Evolutionary conservation across 2,797 vertebrate species (phyloP).

Genomic region (Darevskia mixta): DNA sequence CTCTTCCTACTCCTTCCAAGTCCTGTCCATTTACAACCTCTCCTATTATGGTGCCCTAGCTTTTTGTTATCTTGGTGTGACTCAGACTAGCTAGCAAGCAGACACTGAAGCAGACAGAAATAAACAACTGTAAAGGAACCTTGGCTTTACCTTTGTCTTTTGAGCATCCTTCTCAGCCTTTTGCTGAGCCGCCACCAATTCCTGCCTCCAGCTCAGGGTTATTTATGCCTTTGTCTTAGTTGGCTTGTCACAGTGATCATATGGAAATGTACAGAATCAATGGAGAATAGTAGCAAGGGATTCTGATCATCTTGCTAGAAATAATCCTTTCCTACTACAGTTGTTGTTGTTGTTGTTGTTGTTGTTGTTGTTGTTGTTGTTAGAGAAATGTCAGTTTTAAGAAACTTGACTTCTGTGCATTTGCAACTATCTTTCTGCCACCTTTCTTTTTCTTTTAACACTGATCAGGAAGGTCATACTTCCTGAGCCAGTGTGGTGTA

Average conservation of each 20-base stretch:
- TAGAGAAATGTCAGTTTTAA: background rate
- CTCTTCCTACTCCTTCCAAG: conserved; percentile 46
- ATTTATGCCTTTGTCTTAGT: conserved; percentile 11
- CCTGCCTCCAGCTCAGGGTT: conserved; percentile 57
- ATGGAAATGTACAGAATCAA: background rate
- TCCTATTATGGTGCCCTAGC: conserved; percentile 43
- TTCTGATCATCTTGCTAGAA: conserved; percentile 38
- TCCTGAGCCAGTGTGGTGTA: too few species aligned
- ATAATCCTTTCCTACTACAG: background rate
- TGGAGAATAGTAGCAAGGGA: background rate
- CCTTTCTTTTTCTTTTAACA: too few species aligned
- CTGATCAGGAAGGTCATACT: too few species aligned
- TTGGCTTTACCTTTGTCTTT: conserved; percentile 61
- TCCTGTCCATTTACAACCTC: conserved; percentile 22
- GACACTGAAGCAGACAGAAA: conserved; percentile 53
- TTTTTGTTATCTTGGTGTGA: conserved; percentile 59
- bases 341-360: too few species aligned
- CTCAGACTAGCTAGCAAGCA: conserved; percentile 65
- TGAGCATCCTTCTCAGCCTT: conserved; percentile 51
- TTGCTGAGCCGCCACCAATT: conserved; percentile 53
- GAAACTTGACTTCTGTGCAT: background rate
- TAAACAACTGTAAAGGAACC: conserved; percentile 64
- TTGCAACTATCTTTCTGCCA: too few species aligned
- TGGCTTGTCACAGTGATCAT: background rate
- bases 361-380: too few species aligned